Evolutionary conservation across 2,113 vertebrate genomes (phyloP).

Genomic region (Oceanites oceanicus): DNA sequence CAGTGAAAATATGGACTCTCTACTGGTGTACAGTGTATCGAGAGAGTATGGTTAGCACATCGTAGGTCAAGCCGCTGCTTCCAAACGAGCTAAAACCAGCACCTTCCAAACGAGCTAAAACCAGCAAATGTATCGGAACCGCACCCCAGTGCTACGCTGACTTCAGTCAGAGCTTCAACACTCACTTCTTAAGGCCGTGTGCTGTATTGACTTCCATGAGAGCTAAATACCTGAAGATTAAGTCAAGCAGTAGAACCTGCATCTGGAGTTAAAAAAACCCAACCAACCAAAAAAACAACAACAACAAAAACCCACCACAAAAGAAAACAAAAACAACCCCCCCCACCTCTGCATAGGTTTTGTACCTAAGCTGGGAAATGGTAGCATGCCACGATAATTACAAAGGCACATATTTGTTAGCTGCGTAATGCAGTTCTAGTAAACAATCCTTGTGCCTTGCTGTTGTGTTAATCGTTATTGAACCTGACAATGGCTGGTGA

Average conservation of each 20-base stretch:
- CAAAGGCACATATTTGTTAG: not conserved
- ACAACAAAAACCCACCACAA: not conserved
- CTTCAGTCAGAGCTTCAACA: not conserved
- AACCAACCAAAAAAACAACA: too few species aligned
- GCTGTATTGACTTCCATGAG: not conserved
- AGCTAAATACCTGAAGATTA: not conserved
- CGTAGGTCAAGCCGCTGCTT: not conserved
- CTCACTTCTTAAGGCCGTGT: not conserved
- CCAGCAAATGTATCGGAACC: rapidly evolving
- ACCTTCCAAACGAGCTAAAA: not conserved
- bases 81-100: not conserved
- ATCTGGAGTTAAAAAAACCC: not conserved
- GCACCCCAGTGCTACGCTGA: rapidly evolving
- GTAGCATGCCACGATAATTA: not conserved
- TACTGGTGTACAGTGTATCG: too few species aligned
- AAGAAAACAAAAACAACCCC: not conserved
- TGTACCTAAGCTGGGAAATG: not conserved
- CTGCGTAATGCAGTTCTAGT: not conserved
- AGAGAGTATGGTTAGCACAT: not conserved
- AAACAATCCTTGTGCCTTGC: not conserved
- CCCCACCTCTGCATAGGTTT: not conserved
- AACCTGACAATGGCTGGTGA: not conserved
- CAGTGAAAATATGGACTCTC: not conserved
- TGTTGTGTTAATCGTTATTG: not conserved
- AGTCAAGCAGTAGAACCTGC: not conserved